phyloP scores from a whole-genome alignment of 1,140 invertebrate species.

The Apocrypta bakeri region DNA sequence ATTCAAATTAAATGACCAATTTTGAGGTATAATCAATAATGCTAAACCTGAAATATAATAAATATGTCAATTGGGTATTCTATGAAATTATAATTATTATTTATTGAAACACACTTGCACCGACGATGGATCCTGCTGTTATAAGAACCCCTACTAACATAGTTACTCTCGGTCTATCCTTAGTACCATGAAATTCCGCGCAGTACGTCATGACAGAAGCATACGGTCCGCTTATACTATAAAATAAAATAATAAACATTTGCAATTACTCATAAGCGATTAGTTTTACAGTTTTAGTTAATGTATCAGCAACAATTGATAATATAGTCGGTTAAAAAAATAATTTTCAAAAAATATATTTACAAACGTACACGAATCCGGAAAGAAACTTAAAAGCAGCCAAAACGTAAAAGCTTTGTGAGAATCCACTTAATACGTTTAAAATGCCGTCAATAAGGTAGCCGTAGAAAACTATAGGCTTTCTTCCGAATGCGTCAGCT shows the following conservation, averaged over 20 bases:
- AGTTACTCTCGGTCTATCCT: conserved; percentile 78
- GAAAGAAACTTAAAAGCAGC: conserved; percentile 83
- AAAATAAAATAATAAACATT: conserved; percentile 46
- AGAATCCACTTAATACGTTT: conserved; percentile 80
- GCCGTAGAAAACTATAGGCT: conserved; percentile 81
- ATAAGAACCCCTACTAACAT: conserved; percentile 75
- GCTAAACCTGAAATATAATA: conserved; percentile 73
- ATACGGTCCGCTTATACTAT: conserved; percentile 83
- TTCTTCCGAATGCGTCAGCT: conserved; percentile 84
- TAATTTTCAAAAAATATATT: conserved; percentile 47
- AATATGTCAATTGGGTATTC: conserved; percentile 14
- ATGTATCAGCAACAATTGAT: not conserved
- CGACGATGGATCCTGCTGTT: conserved; percentile 60
- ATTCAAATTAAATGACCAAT: conserved; percentile 62
- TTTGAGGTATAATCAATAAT: conserved; percentile 74
- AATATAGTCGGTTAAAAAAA: conserved; percentile 57
- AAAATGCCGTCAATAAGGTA: conserved; percentile 82
- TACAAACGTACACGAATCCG: conserved; percentile 83
- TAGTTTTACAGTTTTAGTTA: not conserved
- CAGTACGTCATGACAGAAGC: conserved; percentile 81
- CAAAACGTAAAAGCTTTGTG: conserved; percentile 82
- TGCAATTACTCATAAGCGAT: not conserved
- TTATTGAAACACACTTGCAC: conserved; percentile 59
- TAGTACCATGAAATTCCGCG: conserved; percentile 80
- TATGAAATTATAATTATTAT: not conserved